These are phyloP conservation scores for Pseudois nayaur DNA, from an alignment of 2,113 vertebrate species.

Conservation along the genomic window DNA sequence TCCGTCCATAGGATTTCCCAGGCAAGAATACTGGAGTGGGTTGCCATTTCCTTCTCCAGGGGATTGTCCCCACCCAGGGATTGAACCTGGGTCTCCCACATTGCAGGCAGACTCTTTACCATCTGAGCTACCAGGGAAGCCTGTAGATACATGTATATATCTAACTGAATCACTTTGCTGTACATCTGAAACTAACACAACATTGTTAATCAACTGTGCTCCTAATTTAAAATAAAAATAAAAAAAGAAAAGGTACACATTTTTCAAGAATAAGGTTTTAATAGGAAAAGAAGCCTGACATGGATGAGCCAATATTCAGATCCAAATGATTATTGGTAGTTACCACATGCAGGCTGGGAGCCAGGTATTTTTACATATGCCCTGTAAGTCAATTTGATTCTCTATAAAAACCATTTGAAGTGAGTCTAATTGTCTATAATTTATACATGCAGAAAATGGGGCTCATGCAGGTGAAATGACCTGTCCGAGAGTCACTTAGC, in stretches of 20 bases:
- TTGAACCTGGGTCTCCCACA: rapidly evolving
- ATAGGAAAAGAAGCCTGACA: not conserved
- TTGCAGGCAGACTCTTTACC: not conserved
- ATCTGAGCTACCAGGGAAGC: not conserved
- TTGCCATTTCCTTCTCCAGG: not conserved
- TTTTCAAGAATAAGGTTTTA: not conserved
- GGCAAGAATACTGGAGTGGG: not conserved
- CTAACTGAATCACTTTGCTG: not conserved
- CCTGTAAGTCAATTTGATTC: constrained; percentile 13
- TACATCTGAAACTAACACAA: not conserved
- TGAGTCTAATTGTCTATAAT: not conserved
- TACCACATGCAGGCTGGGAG: not conserved
- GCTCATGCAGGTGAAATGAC: not conserved
- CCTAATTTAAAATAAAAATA: not conserved
- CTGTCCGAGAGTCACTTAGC: not conserved
- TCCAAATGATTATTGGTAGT: not conserved
- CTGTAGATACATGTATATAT: not conserved
- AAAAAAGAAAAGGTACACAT: not conserved
- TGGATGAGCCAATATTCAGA: not conserved
- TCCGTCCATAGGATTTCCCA: not conserved
- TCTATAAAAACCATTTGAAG: constrained; percentile 2
- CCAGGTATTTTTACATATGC: not conserved
- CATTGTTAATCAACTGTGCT: not conserved
- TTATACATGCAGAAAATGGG: not conserved
- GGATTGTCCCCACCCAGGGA: not conserved